These are phyloP conservation scores for Chrysocyon brachyurus DNA, from an alignment of 2,797 vertebrate species.

Conservation along the genomic window DNA sequence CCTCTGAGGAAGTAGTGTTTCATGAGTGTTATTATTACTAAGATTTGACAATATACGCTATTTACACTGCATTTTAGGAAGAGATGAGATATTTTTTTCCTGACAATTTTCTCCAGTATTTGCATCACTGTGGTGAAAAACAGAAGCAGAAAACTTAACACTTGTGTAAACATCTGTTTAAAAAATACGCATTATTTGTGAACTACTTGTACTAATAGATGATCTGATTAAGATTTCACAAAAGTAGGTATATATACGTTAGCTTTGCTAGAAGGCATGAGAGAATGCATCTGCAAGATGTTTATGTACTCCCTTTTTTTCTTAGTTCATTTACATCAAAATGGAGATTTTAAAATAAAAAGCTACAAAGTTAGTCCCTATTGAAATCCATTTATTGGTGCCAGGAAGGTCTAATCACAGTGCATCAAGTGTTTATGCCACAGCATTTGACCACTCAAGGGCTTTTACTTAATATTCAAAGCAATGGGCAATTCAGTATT, in stretches of 20 bases:
- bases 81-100: slow-evolving; percentile 66
- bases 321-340: slow-evolving; percentile 68
- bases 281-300: slow-evolving; percentile 68
- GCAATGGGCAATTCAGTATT: background rate
- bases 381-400: background rate
- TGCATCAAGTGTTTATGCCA: background rate
- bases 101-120: slow-evolving; percentile 60
- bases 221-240: slow-evolving; percentile 75
- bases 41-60: slow-evolving; percentile 74
- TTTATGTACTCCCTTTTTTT: slow-evolving; percentile 71
- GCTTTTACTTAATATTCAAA: background rate
- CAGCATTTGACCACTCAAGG: background rate
- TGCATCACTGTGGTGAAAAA: slow-evolving; percentile 75
- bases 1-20: slow-evolving; percentile 73
- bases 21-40: slow-evolving; percentile 49
- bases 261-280: slow-evolving; percentile 70
- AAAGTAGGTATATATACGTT: slow-evolving; percentile 74
- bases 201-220: slow-evolving; percentile 79
- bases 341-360: slow-evolving; percentile 78
- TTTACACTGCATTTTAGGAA: slow-evolving; percentile 38
- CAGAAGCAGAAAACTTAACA: slow-evolving; percentile 65
- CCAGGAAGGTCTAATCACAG: background rate
- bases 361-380: slow-evolving; percentile 46
- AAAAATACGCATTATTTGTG: slow-evolving; percentile 77
- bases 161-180: slow-evolving; percentile 71